Conservation (phyloP, 2,888 invertebrate genomes). For the Ennomos fuscantarius region DNA sequence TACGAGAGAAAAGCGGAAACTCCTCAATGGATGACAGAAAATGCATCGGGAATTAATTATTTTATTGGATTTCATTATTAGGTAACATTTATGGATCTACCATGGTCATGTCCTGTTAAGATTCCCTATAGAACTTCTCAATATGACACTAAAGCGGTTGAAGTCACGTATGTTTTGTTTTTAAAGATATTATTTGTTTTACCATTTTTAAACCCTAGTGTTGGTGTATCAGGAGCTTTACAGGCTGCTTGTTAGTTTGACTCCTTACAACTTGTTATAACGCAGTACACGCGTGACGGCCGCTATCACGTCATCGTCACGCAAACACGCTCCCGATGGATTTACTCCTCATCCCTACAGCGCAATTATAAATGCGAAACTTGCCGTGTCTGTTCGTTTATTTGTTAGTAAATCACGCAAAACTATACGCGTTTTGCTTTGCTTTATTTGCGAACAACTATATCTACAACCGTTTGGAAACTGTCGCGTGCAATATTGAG, state of each 20-base stretch:
- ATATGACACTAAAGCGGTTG: too few species aligned
- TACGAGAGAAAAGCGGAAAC: too few species aligned
- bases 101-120: too few species aligned
- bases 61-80: too few species aligned
- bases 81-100: too few species aligned
- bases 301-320: slow-evolving; percentile 79
- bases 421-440: slow-evolving; percentile 42
- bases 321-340: slow-evolving; percentile 66
- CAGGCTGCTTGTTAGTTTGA: slow-evolving; percentile 70
- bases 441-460: slow-evolving; percentile 22
- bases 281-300: slow-evolving; percentile 77
- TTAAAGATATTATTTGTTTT: background rate
- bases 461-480: background rate
- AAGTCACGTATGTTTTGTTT: too few species aligned
- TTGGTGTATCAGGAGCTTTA: slow-evolving; percentile 20
- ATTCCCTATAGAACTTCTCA: too few species aligned
- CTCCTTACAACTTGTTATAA: slow-evolving; percentile 76
- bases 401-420: slow-evolving; percentile 59
- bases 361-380: slow-evolving; percentile 62
- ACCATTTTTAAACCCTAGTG: slow-evolving; percentile 2
- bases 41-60: too few species aligned
- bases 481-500: slow-evolving; percentile 10
- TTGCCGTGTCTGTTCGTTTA: slow-evolving; percentile 52
- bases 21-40: too few species aligned
- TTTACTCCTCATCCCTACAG: slow-evolving; percentile 61